Evolutionary conservation across 2,888 invertebrate genomes (phyloP), one percentile per base, ranked within the genome.

Genomic region (Megaustenia siamemsis): DNA sequence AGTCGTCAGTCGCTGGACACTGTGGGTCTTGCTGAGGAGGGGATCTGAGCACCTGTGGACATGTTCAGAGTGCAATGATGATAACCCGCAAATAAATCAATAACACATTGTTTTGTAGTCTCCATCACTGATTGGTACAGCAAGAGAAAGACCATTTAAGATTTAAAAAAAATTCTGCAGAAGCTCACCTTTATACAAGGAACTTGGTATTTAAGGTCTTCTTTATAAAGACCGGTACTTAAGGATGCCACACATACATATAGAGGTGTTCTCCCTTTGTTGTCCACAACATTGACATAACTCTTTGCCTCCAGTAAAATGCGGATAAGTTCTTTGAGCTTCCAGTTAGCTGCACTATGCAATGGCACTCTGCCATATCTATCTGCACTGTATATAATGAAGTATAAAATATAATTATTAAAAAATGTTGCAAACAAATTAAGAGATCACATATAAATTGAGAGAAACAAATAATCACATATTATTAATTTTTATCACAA

Each of bases 331-430:
- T 92, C 92, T 75, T 91, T 91, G 18, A 93, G 90, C 86, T 93
- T 93, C 93, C 93, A 93, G 88, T 93, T 93, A 8, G 93, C 92
- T n/a, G 93, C 93, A 43, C 93, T 91, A 87, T 93, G 93, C 43
- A 93, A 89, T 18, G 93, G 93, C 10, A 92, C 92, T 82, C 92
- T 91, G 12, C 93, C 93, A 77, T 90, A 89, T 81, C 90, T 90
- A 88, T 93, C 93, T 89, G 91, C 89, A 83, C 93, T 93, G 88
- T 24, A 80, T 35, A 68, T 32, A 18, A 35, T 66, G 18, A 32
- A 18, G 38, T 15, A 15, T 45, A 28, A 0, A 3, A 1, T 2
- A 73, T 45, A n/a, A 60, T 28, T 28, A 21, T 56, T 56, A 15
- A 4, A 56, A 56, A 8, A 63, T 32, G 32, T 32, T 1, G 32